A percentile compares a stretch with the other conserved stretches of the same genome.
These are phyloP conservation scores for Callithrix jacchus DNA, from an alignment of 2,113 vertebrate species.

Conservation along the genomic window DNA sequence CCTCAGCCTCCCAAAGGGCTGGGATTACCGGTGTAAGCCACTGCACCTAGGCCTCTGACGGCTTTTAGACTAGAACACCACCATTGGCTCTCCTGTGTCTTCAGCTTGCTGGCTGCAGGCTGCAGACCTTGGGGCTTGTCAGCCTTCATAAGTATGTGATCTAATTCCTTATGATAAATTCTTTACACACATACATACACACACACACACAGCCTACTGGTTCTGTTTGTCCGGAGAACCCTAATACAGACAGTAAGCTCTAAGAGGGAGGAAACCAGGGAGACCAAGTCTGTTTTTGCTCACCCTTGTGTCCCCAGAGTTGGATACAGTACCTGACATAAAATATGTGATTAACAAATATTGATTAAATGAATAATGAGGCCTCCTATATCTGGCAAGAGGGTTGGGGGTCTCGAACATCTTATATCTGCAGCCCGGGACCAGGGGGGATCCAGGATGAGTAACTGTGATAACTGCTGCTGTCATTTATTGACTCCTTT, in stretches of 20 bases:
- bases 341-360: not conserved
- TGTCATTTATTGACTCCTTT: too few relatives aligned
- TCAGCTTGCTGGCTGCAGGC: not conserved
- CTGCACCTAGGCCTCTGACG: not conserved
- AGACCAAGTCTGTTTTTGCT: not conserved
- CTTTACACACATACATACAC: not conserved
- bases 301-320: not conserved
- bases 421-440: not conserved
- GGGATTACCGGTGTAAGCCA: too few relatives aligned
- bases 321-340: not conserved
- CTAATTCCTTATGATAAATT: not conserved
- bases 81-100: not conserved
- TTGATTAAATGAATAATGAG: not conserved
- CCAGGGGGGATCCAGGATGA: rapidly evolving
- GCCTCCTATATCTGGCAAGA: not conserved
- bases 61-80: not conserved
- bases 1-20: too few relatives aligned
- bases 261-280: not conserved
- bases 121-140: not conserved
- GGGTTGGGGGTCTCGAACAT: too few relatives aligned
- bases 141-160: not conserved
- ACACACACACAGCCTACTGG: not conserved
- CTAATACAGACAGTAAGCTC: not conserved
- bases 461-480: not conserved
- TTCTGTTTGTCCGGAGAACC: not conserved